A percentile compares a stretch with the other conserved stretches of the same genome.
Evolutionary conservation across 1,140 invertebrate genomes (phyloP).

Genomic region (Papilio glaucus): DNA sequence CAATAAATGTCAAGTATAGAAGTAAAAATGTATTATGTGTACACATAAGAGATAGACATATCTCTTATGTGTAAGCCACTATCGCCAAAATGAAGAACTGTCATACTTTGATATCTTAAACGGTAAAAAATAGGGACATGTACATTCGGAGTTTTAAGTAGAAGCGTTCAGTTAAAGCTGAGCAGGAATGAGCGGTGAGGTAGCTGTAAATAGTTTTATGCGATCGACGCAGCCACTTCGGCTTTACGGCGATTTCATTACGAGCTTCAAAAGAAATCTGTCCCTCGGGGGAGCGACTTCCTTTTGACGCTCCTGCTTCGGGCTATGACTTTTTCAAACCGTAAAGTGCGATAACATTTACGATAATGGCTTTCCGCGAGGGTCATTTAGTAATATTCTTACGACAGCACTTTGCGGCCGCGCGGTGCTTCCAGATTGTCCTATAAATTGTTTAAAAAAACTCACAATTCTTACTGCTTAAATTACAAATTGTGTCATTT

Average conservation of each 20-base stretch:
- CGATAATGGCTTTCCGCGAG: slow-evolving; percentile 20
- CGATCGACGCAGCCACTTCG: slow-evolving; percentile 12
- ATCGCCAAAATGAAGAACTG: too few relatives aligned
- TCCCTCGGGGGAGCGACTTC: background rate
- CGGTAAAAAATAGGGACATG: too few relatives aligned
- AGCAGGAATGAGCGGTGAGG: background rate
- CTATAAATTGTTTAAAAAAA: background rate
- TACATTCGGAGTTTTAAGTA: background rate
- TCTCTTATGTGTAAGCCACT: too few relatives aligned
- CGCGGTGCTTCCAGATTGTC: background rate
- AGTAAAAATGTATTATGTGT: too few relatives aligned
- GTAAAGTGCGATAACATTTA: slow-evolving; percentile 19
- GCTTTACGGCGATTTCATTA: slow-evolving; percentile 26
- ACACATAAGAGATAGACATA: too few relatives aligned
- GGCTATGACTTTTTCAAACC: slow-evolving; percentile 12
- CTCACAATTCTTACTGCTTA: background rate
- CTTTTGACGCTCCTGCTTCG: background rate
- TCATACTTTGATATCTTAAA: too few relatives aligned
- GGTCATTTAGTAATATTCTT: background rate
- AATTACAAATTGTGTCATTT: background rate
- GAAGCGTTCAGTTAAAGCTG: background rate
- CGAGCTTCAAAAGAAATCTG: slow-evolving; percentile 22
- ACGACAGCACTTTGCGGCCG: slow-evolving; percentile 6
- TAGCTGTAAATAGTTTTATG: slow-evolving; percentile 23
- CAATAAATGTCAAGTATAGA: too few relatives aligned